Conservation (phyloP, 1,140 invertebrate genomes). For the Lithobius niger region DNA sequence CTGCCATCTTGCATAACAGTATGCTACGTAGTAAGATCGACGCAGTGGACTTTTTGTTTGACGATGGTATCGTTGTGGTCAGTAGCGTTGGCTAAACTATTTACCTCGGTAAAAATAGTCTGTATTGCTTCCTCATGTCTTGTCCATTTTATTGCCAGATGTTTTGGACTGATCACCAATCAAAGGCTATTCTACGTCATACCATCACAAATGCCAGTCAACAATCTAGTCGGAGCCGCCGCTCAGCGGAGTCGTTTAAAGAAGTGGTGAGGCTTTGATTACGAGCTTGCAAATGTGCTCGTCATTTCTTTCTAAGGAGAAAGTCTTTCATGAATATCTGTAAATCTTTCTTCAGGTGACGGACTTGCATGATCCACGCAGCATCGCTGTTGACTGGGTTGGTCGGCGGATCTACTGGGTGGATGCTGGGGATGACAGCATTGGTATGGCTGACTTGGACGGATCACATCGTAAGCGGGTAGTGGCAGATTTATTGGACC, state of each 20-base stretch:
- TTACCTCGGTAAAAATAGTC: too few species aligned
- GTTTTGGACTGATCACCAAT: conserved; percentile 21
- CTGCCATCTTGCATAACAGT: conserved; percentile 7
- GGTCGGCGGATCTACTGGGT: conserved; percentile 57
- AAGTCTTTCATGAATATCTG: conserved; percentile 6
- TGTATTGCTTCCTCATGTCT: too few species aligned
- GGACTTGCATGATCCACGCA: conserved; percentile 45
- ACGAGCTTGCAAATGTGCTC: not conserved
- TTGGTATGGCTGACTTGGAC: conserved; percentile 45
- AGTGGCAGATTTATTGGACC: conserved; percentile 40
- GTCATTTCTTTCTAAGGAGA: too few species aligned
- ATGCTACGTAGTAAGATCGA: conserved; percentile 19
- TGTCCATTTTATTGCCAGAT: not conserved
- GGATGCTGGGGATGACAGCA: conserved; percentile 44
- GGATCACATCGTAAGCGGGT: conserved; percentile 41
- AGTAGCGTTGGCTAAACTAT: too few species aligned
- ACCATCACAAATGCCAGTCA: not conserved
- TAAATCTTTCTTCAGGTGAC: conserved; percentile 22
- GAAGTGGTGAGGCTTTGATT: conserved; percentile 5
- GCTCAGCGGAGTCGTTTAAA: not conserved
- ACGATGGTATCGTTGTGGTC: conserved; percentile 10
- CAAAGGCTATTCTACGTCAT: conserved; percentile 16
- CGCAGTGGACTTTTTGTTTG: conserved; percentile 23
- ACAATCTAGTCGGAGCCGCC: not conserved
- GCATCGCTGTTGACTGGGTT: conserved; percentile 63